Evolutionary conservation across 2,113 vertebrate genomes (phyloP).

Genomic region (Salminus brasiliensis): DNA sequence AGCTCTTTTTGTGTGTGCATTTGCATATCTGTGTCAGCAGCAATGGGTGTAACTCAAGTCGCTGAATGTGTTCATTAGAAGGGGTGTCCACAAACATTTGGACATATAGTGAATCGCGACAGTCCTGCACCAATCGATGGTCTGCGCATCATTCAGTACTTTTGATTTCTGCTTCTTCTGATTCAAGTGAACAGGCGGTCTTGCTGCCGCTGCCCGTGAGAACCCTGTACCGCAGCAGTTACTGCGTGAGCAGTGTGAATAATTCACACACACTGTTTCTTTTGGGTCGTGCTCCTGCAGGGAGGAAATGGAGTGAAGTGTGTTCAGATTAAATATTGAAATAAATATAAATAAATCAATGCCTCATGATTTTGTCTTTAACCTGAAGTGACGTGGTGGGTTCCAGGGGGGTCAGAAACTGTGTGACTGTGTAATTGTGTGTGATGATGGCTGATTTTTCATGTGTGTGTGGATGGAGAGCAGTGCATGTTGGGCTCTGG

Average conservation of each 20-base stretch:
- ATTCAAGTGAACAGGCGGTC: neutral
- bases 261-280: slow-evolving; percentile 11
- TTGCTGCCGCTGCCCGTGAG: neutral
- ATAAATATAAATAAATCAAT: slow-evolving; percentile 3
- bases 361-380: slow-evolving; percentile 1
- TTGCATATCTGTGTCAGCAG: no score
- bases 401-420: slow-evolving; percentile 4
- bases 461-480: neutral
- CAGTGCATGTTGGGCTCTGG: neutral
- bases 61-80: no score
- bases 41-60: no score
- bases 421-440: neutral
- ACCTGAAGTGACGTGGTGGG: slow-evolving; percentile 8
- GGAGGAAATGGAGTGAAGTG: slow-evolving; percentile 8
- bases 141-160: no score
- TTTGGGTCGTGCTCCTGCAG: slow-evolving; percentile 1
- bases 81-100: no score
- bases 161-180: neutral
- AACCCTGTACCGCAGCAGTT: slow-evolving; percentile 6
- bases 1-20: no score
- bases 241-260: slow-evolving; percentile 28
- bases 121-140: no score
- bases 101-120: no score
- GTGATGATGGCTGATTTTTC: slow-evolving; percentile 22
- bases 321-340: slow-evolving; percentile 17